phyloP scores from a whole-genome alignment of 2,113 vertebrate genomes.

The Colinus virginianus region DNA sequence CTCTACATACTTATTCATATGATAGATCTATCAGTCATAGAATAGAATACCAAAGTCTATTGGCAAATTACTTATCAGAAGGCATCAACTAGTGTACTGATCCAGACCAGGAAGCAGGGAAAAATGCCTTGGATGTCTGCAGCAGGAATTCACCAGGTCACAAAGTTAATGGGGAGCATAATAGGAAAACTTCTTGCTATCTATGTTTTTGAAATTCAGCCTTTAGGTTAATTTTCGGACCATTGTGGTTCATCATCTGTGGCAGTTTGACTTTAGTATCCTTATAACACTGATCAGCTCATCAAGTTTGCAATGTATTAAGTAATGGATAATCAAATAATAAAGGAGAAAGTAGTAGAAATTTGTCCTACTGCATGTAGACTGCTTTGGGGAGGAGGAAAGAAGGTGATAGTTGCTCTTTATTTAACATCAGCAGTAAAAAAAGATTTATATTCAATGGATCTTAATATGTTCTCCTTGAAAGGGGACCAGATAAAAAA shows the following conservation, averaged over 20 bases:
- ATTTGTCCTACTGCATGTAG: rapidly evolving
- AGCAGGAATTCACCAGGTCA: neutral
- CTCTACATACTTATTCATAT: neutral
- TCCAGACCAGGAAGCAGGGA: too few relatives aligned
- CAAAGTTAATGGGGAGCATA: neutral
- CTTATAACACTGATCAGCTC: neutral
- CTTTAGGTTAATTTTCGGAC: neutral
- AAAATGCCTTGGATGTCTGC: neutral
- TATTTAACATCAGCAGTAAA: neutral
- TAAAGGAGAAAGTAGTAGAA: neutral
- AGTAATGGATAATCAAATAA: neutral
- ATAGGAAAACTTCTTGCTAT: neutral
- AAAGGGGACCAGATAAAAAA: neutral
- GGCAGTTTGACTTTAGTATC: neutral
- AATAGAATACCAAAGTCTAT: neutral
- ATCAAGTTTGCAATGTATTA: neutral
- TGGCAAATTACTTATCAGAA: neutral
- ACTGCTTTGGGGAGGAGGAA: neutral
- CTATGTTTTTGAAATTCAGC: neutral
- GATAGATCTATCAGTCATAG: neutral
- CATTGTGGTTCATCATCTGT: neutral
- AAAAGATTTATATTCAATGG: neutral
- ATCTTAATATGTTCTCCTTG: neutral
- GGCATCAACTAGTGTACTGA: neutral
- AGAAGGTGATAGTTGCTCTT: neutral